Percentiles rank a stretch among this genome's conserved stretches.
Evolutionary conservation across 1,140 invertebrate genomes (phyloP).

Genomic region (Cydia fagiglandana): DNA sequence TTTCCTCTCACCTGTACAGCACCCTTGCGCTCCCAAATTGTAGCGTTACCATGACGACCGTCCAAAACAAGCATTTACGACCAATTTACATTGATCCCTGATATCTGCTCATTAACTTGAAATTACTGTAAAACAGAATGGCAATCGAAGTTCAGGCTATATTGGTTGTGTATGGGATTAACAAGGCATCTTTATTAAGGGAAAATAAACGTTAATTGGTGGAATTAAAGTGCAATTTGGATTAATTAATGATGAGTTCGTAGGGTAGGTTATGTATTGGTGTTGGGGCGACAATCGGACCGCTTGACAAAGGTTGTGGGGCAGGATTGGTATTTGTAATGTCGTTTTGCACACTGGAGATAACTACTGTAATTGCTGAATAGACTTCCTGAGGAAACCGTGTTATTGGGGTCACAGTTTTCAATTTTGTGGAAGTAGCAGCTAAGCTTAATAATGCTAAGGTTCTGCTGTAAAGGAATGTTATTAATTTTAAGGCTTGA

Average conservation of each 20-base stretch:
- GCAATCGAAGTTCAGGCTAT: conserved; percentile 47
- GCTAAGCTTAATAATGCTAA: not conserved
- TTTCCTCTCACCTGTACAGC: conserved; percentile 18
- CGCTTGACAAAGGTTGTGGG: conserved; percentile 5
- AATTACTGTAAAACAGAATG: conserved; percentile 35
- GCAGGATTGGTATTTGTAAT: not conserved
- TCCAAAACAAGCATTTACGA: conserved; percentile 53
- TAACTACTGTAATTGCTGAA: conserved; percentile 5
- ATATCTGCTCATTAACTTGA: conserved; percentile 38
- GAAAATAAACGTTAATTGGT: conserved; percentile 59
- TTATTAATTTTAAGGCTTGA: no score
- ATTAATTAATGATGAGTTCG: conserved; percentile 47
- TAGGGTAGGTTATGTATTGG: conserved; percentile 34
- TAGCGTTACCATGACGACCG: conserved; percentile 64
- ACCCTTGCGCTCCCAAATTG: conserved; percentile 50
- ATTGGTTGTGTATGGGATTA: conserved; percentile 43
- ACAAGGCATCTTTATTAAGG: conserved; percentile 43
- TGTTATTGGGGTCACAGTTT: not conserved
- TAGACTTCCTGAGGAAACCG: not conserved
- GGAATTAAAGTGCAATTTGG: conserved; percentile 60
- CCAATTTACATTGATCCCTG: conserved; percentile 55
- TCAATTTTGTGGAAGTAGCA: not conserved
- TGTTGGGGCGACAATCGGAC: conserved; percentile 27
- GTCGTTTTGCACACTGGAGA: conserved; percentile 10
- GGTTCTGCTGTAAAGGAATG: no score